phyloP scores from a whole-genome alignment of 37 sponge, comb jelly and placozoan species.

The Eunapius fragilis region DNA sequence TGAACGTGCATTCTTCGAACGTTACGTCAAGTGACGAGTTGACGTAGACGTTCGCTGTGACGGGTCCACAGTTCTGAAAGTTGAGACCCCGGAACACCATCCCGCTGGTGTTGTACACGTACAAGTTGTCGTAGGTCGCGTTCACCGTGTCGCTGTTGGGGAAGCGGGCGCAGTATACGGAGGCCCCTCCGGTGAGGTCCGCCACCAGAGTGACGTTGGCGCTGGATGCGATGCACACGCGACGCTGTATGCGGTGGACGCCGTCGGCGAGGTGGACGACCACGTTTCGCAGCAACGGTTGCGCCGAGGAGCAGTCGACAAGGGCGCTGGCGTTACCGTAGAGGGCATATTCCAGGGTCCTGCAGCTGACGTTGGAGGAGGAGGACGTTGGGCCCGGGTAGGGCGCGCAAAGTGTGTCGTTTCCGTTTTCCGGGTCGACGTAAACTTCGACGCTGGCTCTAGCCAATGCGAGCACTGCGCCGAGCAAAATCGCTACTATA shows the following conservation, averaged over 20 bases:
- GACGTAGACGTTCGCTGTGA: constrained; percentile 58
- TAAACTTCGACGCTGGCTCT: background rate
- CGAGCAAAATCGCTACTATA: too few relatives aligned
- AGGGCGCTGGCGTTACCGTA: background rate
- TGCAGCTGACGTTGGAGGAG: background rate
- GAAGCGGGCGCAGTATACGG: constrained; percentile 43
- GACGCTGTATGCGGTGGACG: background rate
- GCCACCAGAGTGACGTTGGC: constrained; percentile 44
- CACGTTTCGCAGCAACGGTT: background rate
- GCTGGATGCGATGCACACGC: background rate
- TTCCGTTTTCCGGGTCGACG: background rate
- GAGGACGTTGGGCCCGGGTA: background rate
- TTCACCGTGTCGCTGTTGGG: constrained; percentile 4
- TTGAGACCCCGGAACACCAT: constrained; percentile 34
- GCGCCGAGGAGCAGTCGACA: too few relatives aligned
- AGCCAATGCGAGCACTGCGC: too few relatives aligned
- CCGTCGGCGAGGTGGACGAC: background rate
- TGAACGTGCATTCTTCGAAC: constrained; percentile 52
- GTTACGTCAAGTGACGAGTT: background rate
- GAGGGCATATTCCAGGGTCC: background rate
- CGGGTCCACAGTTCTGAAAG: constrained; percentile 67
- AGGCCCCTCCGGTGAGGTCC: constrained; percentile 11
- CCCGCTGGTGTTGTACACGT: background rate
- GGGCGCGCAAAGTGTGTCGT: background rate
- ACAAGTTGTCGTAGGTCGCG: constrained; percentile 38